Evolutionary conservation across 1,140 invertebrate species (phyloP), one percentile per base, ranked within the genome.

Genomic region (Propsilocerus akamusi): DNA sequence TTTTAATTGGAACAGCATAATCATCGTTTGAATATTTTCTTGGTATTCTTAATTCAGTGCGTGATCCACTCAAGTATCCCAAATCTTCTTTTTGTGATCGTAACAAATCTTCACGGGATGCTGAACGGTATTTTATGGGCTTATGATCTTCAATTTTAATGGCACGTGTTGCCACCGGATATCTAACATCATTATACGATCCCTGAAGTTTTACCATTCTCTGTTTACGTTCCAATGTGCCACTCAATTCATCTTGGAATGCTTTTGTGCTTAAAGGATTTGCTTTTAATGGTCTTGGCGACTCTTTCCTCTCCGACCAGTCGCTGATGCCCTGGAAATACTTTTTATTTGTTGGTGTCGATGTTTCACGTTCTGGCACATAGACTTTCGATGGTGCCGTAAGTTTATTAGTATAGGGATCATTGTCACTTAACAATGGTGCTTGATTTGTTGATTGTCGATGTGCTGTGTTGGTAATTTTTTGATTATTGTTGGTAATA

Each of bases 321-420:
- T 86, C 82, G 47, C 73, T 78, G 34, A 86, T 76, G 8, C 82
- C 81, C 55, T 81, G 78, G 56, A 76, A 80, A 58, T 77, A 80
- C 28, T 71, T 72, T 24, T 68, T 68, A 5, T 67, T 67, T 34
- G 62, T 59, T 32, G 65, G 62, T 5, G 55, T 59, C 4, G 65
- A 53, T 32, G 58, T 67, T 59, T 62, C 71, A 57, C 64, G 72
- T 50, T 56, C 62, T 6, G 56, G 70, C 50, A 57, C 71, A 48
- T 63, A 71, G 12, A 58, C 68, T 57, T 67, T 67, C 12, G 64
- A 67, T 52, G 68, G 66, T 5, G 65, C 56, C 6, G 65, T 58
- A 25, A 63, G 59, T 50, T 66, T 58, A 54, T 68, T 63, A 17
- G 56, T 62, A 51, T 66, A 69, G 11, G 28, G 62, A 60, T 41